Evolutionary conservation across 2,888 invertebrate species (phyloP), one percentile per base, ranked within the genome.

Genomic region (Macrophya annulata): DNA sequence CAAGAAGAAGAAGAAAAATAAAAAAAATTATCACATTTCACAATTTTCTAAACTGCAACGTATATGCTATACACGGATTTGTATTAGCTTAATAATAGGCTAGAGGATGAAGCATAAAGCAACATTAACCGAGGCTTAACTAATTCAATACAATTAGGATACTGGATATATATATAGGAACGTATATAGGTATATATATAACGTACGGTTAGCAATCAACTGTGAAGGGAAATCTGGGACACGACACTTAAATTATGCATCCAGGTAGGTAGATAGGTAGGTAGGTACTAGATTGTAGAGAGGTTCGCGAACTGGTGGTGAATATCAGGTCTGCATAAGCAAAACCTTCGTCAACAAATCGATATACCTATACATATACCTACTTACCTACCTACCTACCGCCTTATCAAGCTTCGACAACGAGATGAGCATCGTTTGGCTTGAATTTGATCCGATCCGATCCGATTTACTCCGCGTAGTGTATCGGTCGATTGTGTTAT

Each of bases 221-320:
- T 51, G 48, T 55, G 51, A 77, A 77, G 51, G 51, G 77, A 68
- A 76, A 77, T 77, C 77, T 77, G 43, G 77, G 77, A 51, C 77
- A 77, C 51, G 77, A 77, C 77, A 77, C 77, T 77, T 77, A 77
- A 77, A 77, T 77, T 77, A 77, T 55, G 77, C 77, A 77, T 74
- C 45, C 74, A 68, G 68, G 68, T 68, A 68, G n/a, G n/a, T 43
- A 37, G 71, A 17, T n/a, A 40, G 72, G 17, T 17, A 21, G 72
- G 4, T 8, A 68, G 3, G 8, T 8, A 37, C 25, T 25, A 68
- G 48, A 4, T 48, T 48, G 25, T 10, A 17, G 17, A 72, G n/a
- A 21, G 74, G 74, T 10, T n/a, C 45, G 40, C 17, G 25, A 21
- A 10, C 43, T 45, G 77, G 37, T 12, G 25, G 55, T 21, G 77